Evolutionary conservation across 2,113 vertebrate species (phyloP).

Genomic region (Motacilla tschutschensis): DNA sequence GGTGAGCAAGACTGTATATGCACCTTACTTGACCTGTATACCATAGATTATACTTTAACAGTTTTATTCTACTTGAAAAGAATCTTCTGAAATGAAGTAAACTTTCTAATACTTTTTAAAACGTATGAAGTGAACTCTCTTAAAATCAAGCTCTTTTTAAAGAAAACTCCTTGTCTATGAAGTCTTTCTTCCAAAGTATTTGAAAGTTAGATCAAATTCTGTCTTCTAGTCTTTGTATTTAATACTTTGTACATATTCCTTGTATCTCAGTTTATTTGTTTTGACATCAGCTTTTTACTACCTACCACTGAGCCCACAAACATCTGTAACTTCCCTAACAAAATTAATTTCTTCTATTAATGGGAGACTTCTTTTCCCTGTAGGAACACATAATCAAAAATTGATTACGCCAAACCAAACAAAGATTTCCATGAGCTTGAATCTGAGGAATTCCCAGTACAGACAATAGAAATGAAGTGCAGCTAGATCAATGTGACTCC

Average conservation of each 20-base stretch:
- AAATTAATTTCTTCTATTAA: background rate
- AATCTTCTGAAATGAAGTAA: background rate
- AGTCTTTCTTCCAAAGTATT: background rate
- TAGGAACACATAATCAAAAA: conserved; percentile 17
- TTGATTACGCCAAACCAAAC: background rate
- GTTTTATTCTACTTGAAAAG: background rate
- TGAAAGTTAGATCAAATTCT: background rate
- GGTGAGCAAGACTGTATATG: background rate
- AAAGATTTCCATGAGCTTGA: background rate
- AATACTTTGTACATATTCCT: background rate
- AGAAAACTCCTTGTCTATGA: background rate
- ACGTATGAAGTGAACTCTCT: background rate
- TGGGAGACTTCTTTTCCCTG: background rate
- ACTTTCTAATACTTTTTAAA: background rate
- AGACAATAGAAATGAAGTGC: conserved; percentile 16
- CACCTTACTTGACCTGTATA: background rate
- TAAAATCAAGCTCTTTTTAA: background rate
- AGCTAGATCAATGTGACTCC: conserved; percentile 28
- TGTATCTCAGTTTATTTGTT: background rate
- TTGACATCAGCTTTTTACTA: background rate
- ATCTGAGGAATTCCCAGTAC: conserved; percentile 34
- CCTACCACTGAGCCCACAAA: background rate
- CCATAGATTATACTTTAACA: background rate
- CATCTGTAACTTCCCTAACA: background rate
- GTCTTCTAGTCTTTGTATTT: background rate